Base-by-base conservation (phyloP, 2,888 invertebrate species). In the Malacosoma neustria region DNA sequence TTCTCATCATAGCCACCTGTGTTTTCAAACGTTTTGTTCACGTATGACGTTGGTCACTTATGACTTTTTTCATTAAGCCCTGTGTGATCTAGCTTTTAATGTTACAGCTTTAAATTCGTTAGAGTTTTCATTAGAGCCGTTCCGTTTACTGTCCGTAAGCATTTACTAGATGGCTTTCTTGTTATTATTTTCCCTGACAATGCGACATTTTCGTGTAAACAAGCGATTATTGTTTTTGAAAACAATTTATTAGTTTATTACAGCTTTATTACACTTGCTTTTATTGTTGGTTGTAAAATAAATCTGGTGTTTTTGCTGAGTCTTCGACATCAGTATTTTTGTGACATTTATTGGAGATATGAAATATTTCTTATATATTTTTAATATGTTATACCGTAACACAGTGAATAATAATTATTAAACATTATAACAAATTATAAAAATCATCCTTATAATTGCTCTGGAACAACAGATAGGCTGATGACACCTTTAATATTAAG, bases 61-160 rank as follows among this genome's bases (percentile, higher is more conserved):
- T 72, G 71, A 72, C 71, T 67, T 72, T 66, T 72, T 72, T 72
- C 73, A 72, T 71, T 71, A 72, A 64, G 56, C 54, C 59, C 57
- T 57, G 57, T 62, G 68, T 69, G 67, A 65, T 67, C 66, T 62
- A 60, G 12, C 43, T 45, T 53, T 56, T 51, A 57, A 54, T 57
- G 61, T 57, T 53, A 51, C 39, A 39, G 50, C 48, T 47, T 46
- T 57, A 62, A 66, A 61, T 61, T 57, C 66, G 65, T 69, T 64
- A 64, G 65, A 58, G 61, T 66, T 72, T 72, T 73, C 71, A 71
- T 72, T 72, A 67, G 64, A 60, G 52, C 58, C 47, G 55, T 64
- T 54, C 54, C 57, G 56, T 61, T 60, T 65, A 69, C 58, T 66
- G 62, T 53, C 55, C 64, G 64, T 70, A 61, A 63, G 58, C 54